Conservation (phyloP, 2,888 invertebrate genomes). For the Harmothoe impar region DNA sequence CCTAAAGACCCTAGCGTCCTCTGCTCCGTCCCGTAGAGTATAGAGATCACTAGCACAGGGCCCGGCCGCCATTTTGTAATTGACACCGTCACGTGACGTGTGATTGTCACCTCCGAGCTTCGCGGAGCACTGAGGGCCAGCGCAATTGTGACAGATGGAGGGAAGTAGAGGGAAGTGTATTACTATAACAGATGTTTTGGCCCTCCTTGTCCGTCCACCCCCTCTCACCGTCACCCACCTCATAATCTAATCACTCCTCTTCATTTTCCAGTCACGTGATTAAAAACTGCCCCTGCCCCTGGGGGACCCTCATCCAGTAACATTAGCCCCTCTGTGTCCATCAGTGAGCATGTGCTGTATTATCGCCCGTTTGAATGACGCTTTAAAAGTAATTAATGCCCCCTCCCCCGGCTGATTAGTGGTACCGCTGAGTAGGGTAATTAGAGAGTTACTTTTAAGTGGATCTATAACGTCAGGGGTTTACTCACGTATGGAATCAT, state of each 20-base stretch:
- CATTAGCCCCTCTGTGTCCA: slow-evolving; percentile 5
- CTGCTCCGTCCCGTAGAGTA: background rate
- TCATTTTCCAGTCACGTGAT: slow-evolving; percentile 1
- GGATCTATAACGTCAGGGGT: background rate
- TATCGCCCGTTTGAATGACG: slow-evolving; percentile 9
- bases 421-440: background rate
- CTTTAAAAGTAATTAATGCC: slow-evolving; percentile 21
- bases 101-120: slow-evolving; percentile 31
- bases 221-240: background rate
- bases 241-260: slow-evolving; percentile 41
- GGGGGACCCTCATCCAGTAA: background rate
- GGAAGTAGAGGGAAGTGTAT: background rate
- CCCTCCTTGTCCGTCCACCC: background rate
- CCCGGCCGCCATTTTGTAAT: slow-evolving; percentile 30
- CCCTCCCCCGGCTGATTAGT: background rate
- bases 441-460: slow-evolving; percentile 28
- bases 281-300: slow-evolving; percentile 10
- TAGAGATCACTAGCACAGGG: background rate
- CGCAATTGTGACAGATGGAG: slow-evolving; percentile 34
- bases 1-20: background rate
- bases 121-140: slow-evolving; percentile 1
- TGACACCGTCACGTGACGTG: slow-evolving; percentile 39
- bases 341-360: slow-evolving; percentile 16
- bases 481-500: slow-evolving; percentile 58
- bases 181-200: slow-evolving; percentile 44